Percentiles rank a stretch among this genome's conserved stretches.
These are phyloP conservation scores for Amiota minor DNA, from an alignment of 2,888 invertebrate species.

Conservation along the genomic window DNA sequence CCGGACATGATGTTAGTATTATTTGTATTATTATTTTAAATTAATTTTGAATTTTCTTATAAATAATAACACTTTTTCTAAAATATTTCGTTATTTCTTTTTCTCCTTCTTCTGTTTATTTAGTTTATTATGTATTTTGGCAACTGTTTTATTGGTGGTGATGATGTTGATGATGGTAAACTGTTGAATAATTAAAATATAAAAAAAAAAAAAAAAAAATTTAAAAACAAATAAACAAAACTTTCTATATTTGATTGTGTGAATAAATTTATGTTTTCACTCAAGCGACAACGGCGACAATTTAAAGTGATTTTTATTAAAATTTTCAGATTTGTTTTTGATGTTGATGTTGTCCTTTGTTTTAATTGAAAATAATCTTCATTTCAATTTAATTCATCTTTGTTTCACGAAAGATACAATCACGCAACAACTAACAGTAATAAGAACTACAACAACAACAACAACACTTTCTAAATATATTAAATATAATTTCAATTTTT, in stretches of 20 bases:
- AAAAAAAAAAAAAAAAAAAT: too few relatives aligned
- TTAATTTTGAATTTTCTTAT: neutral
- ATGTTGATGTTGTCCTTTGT: neutral
- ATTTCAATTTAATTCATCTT: neutral
- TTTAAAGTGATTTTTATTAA: constrained; percentile 10
- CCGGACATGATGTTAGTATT: constrained; percentile 48
- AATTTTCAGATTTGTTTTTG: constrained; percentile 1
- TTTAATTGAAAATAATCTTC: neutral
- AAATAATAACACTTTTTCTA: too few relatives aligned
- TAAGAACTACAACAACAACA: neutral
- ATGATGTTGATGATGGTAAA: too few relatives aligned
- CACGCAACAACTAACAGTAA: neutral
- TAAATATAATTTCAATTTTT: neutral
- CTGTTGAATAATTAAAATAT: too few relatives aligned
- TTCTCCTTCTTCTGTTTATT: too few relatives aligned
- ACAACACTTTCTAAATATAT: constrained; percentile 21
- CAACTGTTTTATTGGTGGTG: too few relatives aligned
- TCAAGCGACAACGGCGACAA: constrained; percentile 5
- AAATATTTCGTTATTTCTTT: too few relatives aligned
- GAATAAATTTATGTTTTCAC: constrained; percentile 4
- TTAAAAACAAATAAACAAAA: neutral
- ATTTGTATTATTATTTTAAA: constrained; percentile 28
- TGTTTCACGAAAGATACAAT: neutral
- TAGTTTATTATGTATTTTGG: too few relatives aligned
- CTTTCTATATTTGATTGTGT: constrained; percentile 9